Evolutionary conservation across 2,888 invertebrate genomes (phyloP).

Genomic region (Sphaerophoria taeniata): DNA sequence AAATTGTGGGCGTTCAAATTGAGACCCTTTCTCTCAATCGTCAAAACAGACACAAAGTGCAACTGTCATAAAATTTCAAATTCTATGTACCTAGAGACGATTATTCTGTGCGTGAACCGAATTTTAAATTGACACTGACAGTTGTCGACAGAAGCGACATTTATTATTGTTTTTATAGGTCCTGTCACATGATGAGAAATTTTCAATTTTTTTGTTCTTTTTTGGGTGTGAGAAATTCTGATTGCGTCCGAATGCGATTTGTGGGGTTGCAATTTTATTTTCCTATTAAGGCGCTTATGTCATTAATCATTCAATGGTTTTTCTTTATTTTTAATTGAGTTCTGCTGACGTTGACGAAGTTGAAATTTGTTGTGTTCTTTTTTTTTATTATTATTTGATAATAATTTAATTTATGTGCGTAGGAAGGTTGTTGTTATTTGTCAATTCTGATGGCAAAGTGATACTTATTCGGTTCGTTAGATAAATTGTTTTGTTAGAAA

Average conservation of each 20-base stretch:
- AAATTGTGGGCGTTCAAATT: constrained; percentile 53
- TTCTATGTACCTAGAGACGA: constrained; percentile 6
- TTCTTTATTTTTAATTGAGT: background rate
- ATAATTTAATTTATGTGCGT: constrained; percentile 41
- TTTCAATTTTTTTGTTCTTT: no score
- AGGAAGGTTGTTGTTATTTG: constrained; percentile 40
- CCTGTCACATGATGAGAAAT: constrained; percentile 13
- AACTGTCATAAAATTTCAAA: constrained; percentile 66
- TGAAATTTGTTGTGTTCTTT: constrained; percentile 18
- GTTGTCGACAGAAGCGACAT: constrained; percentile 9
- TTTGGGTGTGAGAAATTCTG: constrained; percentile 64
- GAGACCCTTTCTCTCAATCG: constrained; percentile 26
- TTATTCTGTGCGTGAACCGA: constrained; percentile 52
- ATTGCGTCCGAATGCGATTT: constrained; percentile 44
- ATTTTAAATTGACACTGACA: constrained; percentile 60
- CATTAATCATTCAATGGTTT: constrained; percentile 52
- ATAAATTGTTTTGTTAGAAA: constrained; percentile 22
- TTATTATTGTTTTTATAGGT: constrained; percentile 47
- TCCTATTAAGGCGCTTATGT: constrained; percentile 52
- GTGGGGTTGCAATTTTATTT: constrained; percentile 53
- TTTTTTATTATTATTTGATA: constrained; percentile 15
- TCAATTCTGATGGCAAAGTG: constrained; percentile 19
- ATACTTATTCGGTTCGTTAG: no score
- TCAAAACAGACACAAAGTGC: constrained; percentile 10
- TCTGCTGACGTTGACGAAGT: constrained; percentile 15